Conservation (phyloP, 2,113 vertebrate genomes). For the Zingel zingel region DNA sequence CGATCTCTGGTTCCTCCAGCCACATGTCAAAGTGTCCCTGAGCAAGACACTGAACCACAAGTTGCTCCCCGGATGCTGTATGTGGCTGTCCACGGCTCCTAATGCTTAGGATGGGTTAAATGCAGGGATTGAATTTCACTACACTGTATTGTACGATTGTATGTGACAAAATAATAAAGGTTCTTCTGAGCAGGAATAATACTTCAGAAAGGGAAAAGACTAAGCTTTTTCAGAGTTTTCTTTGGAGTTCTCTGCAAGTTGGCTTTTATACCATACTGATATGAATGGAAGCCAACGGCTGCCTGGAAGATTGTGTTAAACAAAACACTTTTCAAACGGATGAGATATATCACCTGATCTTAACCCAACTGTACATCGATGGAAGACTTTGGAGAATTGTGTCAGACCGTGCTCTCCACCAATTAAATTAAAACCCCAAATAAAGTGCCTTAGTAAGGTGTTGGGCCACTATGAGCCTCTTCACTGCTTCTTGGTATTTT, state of each 20-base stretch:
- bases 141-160: too few species aligned
- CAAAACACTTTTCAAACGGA: background rate
- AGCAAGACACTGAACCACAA: too few species aligned
- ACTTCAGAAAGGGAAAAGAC: constrained; percentile 51
- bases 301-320: background rate
- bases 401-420: background rate
- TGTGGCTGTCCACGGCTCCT: too few species aligned
- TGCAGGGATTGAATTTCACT: too few species aligned
- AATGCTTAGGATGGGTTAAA: too few species aligned
- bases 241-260: constrained; percentile 1
- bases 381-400: background rate
- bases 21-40: too few species aligned
- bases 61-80: too few species aligned
- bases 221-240: constrained; percentile 29
- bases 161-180: too few species aligned
- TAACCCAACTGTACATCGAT: background rate
- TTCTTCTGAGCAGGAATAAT: constrained; percentile 4
- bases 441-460: background rate
- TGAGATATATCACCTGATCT: background rate
- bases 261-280: background rate
- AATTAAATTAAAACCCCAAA: background rate
- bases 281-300: background rate
- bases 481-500: too few species aligned
- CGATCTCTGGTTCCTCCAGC: too few species aligned
- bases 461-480: too few species aligned